A percentile compares a stretch with the other conserved stretches of the same genome.
Evolutionary conservation across 2,797 vertebrate genomes (phyloP).

Genomic region (Miichthys miiuy): DNA sequence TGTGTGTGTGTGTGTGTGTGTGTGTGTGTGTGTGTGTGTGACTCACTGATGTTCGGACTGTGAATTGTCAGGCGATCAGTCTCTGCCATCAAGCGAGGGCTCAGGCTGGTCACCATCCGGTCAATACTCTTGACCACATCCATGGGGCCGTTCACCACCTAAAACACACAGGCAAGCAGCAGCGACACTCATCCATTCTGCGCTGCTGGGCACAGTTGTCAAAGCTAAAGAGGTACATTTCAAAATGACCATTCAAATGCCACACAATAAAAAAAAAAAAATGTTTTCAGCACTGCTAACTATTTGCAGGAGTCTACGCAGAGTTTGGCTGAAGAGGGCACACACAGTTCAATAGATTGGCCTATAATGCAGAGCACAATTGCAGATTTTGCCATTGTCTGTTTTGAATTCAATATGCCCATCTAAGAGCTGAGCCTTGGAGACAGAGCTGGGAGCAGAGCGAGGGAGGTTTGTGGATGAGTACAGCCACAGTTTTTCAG

Average conservation of each 20-base stretch:
- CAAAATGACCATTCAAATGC: slow-evolving; percentile 61
- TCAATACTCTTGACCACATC: slow-evolving; percentile 88
- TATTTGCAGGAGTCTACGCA: slow-evolving; percentile 18
- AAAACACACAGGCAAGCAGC: slow-evolving; percentile 34
- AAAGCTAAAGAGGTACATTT: slow-evolving; percentile 41
- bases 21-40: slow-evolving; percentile 6
- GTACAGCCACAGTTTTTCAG: slow-evolving; percentile 62
- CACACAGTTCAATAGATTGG: slow-evolving; percentile 35
- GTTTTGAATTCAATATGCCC: slow-evolving; percentile 55
- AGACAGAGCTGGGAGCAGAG: slow-evolving; percentile 55
- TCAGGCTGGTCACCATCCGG: slow-evolving; percentile 86
- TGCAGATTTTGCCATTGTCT: slow-evolving; percentile 52
- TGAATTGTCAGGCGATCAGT: slow-evolving; percentile 81
- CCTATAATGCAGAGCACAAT: slow-evolving; percentile 45
- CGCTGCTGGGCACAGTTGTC: not conserved
- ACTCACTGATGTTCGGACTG: slow-evolving; percentile 88
- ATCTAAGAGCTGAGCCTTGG: slow-evolving; percentile 60
- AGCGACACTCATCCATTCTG: slow-evolving; percentile 12
- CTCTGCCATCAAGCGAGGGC: slow-evolving; percentile 79
- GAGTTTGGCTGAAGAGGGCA: slow-evolving; percentile 36
- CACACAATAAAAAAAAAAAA: slow-evolving; percentile 23
- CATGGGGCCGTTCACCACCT: slow-evolving; percentile 93
- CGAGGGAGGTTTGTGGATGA: slow-evolving; percentile 55
- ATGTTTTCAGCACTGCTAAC: slow-evolving; percentile 28
- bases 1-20: not conserved